Evolutionary conservation across 2,113 vertebrate species (phyloP), one percentile per base, ranked within the genome.

Genomic region (Pontoporia blainvillei): DNA sequence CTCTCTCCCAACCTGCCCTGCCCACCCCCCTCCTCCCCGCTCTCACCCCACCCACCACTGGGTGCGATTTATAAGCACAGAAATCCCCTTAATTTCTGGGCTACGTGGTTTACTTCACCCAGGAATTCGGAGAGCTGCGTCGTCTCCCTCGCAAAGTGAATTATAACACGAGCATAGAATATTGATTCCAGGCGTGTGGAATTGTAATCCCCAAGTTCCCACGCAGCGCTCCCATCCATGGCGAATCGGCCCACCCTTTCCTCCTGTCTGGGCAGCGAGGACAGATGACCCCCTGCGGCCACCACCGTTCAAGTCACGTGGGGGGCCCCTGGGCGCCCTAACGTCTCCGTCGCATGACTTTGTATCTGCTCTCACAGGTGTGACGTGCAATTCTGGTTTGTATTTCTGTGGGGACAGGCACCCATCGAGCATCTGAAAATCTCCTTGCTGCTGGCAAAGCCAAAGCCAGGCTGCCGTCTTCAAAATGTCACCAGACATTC

Each of bases 121-220:
- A 97, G 83, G 95, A 97, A 96, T 96, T 96, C 86, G 0, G 31
- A 96, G 90, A 93, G 86, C 76, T 57, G n/a, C 3, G 18, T 94
- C 93, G 49, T 92, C 94, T 96, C 87, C 46, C 88, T 69, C 41
- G 13, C 92, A 73, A 96, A 96, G 88, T 93, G 91, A 95, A 96
- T 97, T 94, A 92, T 94, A 95, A 97, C 94, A 91, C 11, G 34
- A 93, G 90, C 97, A 93, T 85, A 86, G 92, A 96, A 96, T 91
- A 97, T 96, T 91, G 86, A 96, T 96, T 97, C 95, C 94, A 95
- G 96, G 76, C 96, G 8, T 97, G 92, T 67, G 94, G 94, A 95
- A 97, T 96, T 95, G 96, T 90, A 97, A 97, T 88, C 91, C 93
- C 64, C 57, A 62, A 86, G 95, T 97, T 97, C 96, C 97, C 89